Evolutionary conservation across 1,140 invertebrate genomes (phyloP), one percentile per base, ranked within the genome.

Genomic region (Leptoteleia sp.): DNA sequence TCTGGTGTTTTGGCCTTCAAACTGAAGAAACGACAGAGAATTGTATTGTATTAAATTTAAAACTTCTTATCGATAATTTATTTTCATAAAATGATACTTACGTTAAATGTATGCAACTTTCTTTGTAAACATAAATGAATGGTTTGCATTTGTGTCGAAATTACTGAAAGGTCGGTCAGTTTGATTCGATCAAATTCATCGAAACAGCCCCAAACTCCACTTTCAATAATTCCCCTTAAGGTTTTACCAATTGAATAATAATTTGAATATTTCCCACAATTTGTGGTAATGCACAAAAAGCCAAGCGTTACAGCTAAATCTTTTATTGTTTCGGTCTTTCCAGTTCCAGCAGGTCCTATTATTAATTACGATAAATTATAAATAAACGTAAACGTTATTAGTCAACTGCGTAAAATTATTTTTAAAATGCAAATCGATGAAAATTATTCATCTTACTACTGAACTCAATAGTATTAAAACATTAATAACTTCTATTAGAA

Each of bases 161-260:
- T 96, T 0, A 97, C 95, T 31, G 96, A 97, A 1, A 98, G 89
- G 4, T 97, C 95, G 0, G 95, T 96, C 0, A 96, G 92, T 64
- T 97, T 95, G 67, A 98, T 97, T 15, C 95, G 90, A 88, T 98
- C 97, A 85, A 98, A 97, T 85, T 97, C 96, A 75, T 97, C 96
- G 83, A 97, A 98, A 84, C 96, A 95, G 0, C 94, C 94, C 95
- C 95, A 96, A 6, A 95, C 95, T 0, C 95, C 95, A 86, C 93
- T 94, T 59, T 93, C 92, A 2, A 89, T 90, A 17, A 93, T 64
- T 4, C 96, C 96, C 0, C 93, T 92, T 8, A 97, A 90, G 68
- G 95, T 96, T 81, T 95, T 96, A 0, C 94, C 95, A 17, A 98
- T 94, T 0, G 95, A 94, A 25, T 93, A 90, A 83, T 93, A 96